Percentiles rank a stretch among this genome's conserved stretches.
Evolutionary conservation across 2,113 vertebrate species (phyloP).

Genomic region (Chroicocephalus ridibundus): DNA sequence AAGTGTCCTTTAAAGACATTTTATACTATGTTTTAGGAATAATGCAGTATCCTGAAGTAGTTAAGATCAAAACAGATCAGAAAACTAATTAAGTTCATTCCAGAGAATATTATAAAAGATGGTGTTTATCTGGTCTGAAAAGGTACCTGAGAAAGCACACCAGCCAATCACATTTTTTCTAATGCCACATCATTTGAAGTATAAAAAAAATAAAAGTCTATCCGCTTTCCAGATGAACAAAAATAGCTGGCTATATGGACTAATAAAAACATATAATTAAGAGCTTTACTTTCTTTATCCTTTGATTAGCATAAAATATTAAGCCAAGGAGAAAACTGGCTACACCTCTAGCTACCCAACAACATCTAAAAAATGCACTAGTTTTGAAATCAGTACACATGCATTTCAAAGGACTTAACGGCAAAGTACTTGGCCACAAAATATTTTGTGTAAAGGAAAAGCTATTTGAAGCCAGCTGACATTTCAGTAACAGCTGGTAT

Average conservation of each 20-base stretch:
- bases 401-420: background rate
- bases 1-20: too few species aligned
- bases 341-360: background rate
- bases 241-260: background rate
- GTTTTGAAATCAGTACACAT: background rate
- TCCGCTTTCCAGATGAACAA: background rate
- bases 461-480: background rate
- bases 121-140: background rate
- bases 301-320: background rate
- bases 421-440: background rate
- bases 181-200: background rate
- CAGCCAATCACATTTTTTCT: background rate
- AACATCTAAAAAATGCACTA: background rate
- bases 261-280: background rate
- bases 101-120: background rate
- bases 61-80: background rate
- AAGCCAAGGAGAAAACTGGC: background rate
- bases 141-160: background rate
- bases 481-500: background rate
- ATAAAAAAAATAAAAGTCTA: background rate
- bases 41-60: rapidly evolving
- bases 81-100: background rate
- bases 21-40: rapidly evolving
- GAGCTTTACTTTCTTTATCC: background rate
- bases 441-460: background rate